phyloP scores from a whole-genome alignment of 2,113 vertebrate genomes.

The Polyodon spathula region DNA sequence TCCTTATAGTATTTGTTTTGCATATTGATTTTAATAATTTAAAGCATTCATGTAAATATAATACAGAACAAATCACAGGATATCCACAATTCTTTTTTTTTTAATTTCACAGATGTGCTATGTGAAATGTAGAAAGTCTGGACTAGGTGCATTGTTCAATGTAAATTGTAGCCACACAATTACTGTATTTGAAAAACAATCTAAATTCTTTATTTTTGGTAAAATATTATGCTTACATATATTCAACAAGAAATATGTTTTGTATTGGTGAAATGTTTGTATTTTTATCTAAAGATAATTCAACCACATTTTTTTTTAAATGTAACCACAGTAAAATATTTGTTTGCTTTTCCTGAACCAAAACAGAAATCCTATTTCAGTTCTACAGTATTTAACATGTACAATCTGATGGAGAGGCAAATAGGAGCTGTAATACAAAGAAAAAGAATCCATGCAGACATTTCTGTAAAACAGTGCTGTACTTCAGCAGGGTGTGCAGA shows the following conservation, averaged over 20 bases:
- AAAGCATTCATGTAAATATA: no score
- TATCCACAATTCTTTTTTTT: no score
- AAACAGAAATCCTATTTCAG: conserved; percentile 24
- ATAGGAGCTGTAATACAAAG: background rate
- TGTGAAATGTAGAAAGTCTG: conserved; percentile 50
- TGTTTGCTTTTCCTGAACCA: conserved; percentile 55
- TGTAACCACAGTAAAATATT: conserved; percentile 61
- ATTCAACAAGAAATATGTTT: conserved; percentile 74
- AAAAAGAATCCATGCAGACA: no score
- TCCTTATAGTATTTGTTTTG: background rate
- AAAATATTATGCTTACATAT: conserved; percentile 82
- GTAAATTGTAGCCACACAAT: conserved; percentile 17
- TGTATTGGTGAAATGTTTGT: conserved; percentile 74
- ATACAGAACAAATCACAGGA: no score
- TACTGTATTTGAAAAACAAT: no score
- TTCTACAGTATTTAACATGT: background rate
- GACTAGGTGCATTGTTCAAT: conserved; percentile 58
- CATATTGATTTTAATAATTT: no score
- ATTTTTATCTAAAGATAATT: conserved; percentile 72
- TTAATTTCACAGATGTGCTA: conserved; percentile 54
- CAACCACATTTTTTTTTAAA: conserved; percentile 65
- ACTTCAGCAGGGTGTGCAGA: no score
- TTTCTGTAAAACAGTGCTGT: no score
- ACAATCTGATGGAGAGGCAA: background rate
- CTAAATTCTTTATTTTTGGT: conserved; percentile 92